A percentile compares a stretch with the other conserved stretches of the same genome.
These are phyloP conservation scores for Hemichromis elongatus DNA, from an alignment of 2,113 vertebrate species.

Conservation along the genomic window DNA sequence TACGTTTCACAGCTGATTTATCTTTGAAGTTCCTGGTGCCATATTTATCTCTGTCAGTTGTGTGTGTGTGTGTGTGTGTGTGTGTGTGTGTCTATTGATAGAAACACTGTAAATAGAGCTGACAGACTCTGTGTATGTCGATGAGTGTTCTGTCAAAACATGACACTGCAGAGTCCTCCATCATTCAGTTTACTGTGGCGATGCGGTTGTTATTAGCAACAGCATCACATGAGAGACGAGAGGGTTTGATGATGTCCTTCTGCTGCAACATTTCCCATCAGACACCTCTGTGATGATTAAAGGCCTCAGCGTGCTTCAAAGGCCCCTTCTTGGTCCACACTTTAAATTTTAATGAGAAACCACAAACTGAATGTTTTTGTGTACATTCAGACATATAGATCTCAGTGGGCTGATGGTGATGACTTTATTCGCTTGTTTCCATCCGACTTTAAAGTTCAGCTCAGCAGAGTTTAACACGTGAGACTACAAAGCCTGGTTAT, in stretches of 20 bases:
- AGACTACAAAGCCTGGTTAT: background rate
- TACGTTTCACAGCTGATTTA: background rate
- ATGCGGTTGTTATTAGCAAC: background rate
- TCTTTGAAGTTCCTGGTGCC: background rate
- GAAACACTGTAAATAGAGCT: slow-evolving; percentile 22
- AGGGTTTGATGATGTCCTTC: background rate
- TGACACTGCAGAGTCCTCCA: background rate
- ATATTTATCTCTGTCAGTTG: background rate
- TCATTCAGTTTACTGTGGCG: background rate
- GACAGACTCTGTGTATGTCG: background rate
- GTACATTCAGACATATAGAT: fast-evolving
- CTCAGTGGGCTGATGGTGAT: fast-evolving
- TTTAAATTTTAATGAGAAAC: background rate
- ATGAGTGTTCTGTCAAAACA: background rate
- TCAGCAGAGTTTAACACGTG: background rate
- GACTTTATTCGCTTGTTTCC: background rate
- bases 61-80: background rate
- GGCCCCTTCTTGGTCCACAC: background rate
- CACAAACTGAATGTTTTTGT: background rate
- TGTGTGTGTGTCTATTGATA: slow-evolving; percentile 7
- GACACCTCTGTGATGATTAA: background rate
- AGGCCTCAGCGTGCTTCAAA: background rate
- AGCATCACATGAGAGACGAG: background rate
- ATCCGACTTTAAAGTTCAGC: background rate
- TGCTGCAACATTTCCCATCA: background rate